These are phyloP conservation scores for Capricornis sumatraensis DNA, from an alignment of 2,113 vertebrate genomes.

Conservation along the genomic window DNA sequence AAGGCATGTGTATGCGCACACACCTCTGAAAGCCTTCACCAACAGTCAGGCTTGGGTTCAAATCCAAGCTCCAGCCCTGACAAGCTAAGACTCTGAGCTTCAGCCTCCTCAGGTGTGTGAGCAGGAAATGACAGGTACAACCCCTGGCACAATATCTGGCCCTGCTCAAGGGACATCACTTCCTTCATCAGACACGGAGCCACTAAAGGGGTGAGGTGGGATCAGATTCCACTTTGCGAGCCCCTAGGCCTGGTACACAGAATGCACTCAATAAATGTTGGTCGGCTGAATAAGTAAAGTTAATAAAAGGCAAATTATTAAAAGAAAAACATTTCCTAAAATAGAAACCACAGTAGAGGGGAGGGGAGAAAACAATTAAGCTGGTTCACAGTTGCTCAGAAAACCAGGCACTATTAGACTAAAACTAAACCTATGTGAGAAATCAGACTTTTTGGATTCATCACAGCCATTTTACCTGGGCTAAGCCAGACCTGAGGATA, in stretches of 20 bases:
- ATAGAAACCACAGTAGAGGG: background rate
- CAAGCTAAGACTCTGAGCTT: background rate
- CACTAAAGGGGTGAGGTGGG: background rate
- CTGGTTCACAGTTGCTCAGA: background rate
- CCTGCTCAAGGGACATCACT: background rate
- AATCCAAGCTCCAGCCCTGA: background rate
- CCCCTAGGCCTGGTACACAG: background rate
- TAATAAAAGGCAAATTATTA: background rate
- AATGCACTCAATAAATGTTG: background rate
- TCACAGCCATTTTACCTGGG: background rate
- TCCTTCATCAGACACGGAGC: background rate
- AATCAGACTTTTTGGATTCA: background rate
- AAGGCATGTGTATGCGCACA: accelerated
- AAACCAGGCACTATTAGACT: background rate
- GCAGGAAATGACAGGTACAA: background rate
- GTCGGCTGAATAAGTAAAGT: background rate
- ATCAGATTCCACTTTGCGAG: background rate
- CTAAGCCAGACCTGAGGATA: background rate
- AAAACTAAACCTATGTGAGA: background rate
- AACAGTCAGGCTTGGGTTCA: background rate
- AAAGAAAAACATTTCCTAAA: slow-evolving; percentile 6
- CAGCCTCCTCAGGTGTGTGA: background rate
- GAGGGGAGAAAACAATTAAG: background rate
- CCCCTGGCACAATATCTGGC: accelerated
- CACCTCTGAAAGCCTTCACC: background rate